phyloP scores from a whole-genome alignment of 2,888 invertebrate genomes.

The Hemicrepidius hirtus region DNA sequence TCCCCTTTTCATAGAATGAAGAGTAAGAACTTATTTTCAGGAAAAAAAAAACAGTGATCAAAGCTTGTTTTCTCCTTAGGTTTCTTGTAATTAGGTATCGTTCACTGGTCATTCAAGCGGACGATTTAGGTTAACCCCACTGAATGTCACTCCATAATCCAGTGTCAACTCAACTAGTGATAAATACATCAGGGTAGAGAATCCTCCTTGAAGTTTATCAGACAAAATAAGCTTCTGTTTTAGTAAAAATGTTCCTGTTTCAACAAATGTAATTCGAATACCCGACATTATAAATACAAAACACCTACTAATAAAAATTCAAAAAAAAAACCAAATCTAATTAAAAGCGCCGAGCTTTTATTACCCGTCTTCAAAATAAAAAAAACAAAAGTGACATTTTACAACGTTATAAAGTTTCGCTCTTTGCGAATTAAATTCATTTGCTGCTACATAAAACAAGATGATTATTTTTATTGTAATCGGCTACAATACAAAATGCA shows the following conservation, averaged over 20 bases:
- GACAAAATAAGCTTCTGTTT: neutral
- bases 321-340: neutral
- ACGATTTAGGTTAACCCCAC: slow-evolving; percentile 1
- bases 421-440: neutral
- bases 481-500: neutral
- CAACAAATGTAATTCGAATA: slow-evolving; percentile 1
- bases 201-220: neutral
- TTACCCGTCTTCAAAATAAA: neutral
- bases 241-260: neutral
- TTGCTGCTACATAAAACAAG: neutral
- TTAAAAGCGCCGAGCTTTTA: neutral
- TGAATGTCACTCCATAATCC: slow-evolving; percentile 12
- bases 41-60: neutral
- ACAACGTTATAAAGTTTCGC: neutral
- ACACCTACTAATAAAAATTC: slow-evolving; percentile 5
- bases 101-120: slow-evolving; percentile 1
- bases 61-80: neutral
- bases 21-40: no score
- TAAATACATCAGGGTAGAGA: neutral
- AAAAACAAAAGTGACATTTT: neutral
- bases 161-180: slow-evolving; percentile 12
- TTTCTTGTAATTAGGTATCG: slow-evolving; percentile 1
- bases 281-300: slow-evolving; percentile 4
- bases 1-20: no score
- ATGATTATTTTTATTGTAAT: neutral